Conservation (phyloP, 2,888 invertebrate genomes). For the Ophion costatus region DNA sequence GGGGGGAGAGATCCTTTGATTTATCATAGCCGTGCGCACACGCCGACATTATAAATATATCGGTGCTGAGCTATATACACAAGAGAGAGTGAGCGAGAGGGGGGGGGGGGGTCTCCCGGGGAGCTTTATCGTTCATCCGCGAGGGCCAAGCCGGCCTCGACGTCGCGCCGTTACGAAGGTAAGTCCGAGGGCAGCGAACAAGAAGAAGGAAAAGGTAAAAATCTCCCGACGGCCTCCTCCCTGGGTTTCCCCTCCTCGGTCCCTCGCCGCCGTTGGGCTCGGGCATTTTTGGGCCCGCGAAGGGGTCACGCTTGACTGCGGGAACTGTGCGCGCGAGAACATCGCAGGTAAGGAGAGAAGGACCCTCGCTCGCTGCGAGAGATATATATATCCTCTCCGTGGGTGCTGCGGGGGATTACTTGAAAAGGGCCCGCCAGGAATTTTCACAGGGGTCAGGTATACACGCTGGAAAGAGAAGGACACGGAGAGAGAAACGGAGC, state of each 20-base stretch:
- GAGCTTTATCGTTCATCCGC: slow-evolving; percentile 65
- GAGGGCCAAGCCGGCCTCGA: slow-evolving; percentile 54
- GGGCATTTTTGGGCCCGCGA: slow-evolving; percentile 47
- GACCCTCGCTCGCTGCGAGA: slow-evolving; percentile 38
- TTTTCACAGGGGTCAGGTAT: slow-evolving; percentile 63
- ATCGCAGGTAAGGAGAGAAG: slow-evolving; percentile 45
- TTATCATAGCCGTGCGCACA: slow-evolving; percentile 61
- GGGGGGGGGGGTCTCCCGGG: slow-evolving; percentile 38
- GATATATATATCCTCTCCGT: slow-evolving; percentile 35
- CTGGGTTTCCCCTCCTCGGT: neutral
- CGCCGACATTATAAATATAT: slow-evolving; percentile 77
- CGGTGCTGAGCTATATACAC: slow-evolving; percentile 26
- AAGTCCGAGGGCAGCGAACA: slow-evolving; percentile 23
- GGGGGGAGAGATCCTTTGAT: slow-evolving; percentile 63
- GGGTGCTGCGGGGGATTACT: slow-evolving; percentile 15
- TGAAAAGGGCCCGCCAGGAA: slow-evolving; percentile 57
- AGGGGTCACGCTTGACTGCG: slow-evolving; percentile 58
- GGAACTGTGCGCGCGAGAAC: slow-evolving; percentile 43
- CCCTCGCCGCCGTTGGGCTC: slow-evolving; percentile 26
- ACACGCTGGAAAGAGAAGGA: slow-evolving; percentile 14
- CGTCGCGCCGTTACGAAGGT: slow-evolving; percentile 45
- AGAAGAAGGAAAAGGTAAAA: slow-evolving; percentile 47
- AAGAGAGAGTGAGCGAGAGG: slow-evolving; percentile 21
- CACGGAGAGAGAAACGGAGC: slow-evolving; percentile 23
- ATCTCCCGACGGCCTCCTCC: slow-evolving; percentile 22